Evolutionary conservation across 2,888 invertebrate species (phyloP), one percentile per base, ranked within the genome.

Genomic region (Operophtera brumata): DNA sequence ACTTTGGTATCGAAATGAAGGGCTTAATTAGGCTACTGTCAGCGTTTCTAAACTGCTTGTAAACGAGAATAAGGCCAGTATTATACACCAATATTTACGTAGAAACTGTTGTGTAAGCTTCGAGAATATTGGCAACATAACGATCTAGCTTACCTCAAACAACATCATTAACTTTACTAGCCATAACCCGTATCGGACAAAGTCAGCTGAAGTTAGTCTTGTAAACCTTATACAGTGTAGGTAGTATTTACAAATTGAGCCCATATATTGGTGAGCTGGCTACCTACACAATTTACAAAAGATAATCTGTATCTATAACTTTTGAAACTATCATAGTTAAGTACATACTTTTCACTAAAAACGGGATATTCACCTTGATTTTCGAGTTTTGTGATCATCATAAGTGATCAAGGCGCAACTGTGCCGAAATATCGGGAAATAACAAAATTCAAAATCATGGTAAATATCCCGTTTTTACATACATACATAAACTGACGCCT

Each of bases 161-260:
- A 82, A 75, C 66, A 71, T 65, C 75, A 70, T 71, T 81, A 77
- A 81, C 81, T 78, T 77, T 77, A 80, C 77, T 80, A 78, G 70
- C 69, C 57, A 62, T 69, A 74, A 70, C 77, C 78, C 77, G 70
- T 71, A 70, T 72, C 65, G 67, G 61, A 65, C 66, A 69, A 60
- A 62, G 62, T 64, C 61, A 62, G 64, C 63, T 13, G 60, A 59
- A 51, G 57, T 47, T 57, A 61, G 59, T 55, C 60, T 57, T 62
- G 66, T 69, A 65, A 73, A 71, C 60, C 13, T 34, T 34, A 11
- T n/a, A n/a, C 34, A 20, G 20, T 20, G 20, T 20, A 20, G 20
- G 20, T 34, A 11, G 6, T 66, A 34, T 51, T 47, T 51, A 13
- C 20, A 36, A 37, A 9, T 20, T 4, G 26, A 36, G 20, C 28